These are phyloP conservation scores for Maniola hyperantus DNA, from an alignment of 2,888 invertebrate genomes.

Conservation along the genomic window DNA sequence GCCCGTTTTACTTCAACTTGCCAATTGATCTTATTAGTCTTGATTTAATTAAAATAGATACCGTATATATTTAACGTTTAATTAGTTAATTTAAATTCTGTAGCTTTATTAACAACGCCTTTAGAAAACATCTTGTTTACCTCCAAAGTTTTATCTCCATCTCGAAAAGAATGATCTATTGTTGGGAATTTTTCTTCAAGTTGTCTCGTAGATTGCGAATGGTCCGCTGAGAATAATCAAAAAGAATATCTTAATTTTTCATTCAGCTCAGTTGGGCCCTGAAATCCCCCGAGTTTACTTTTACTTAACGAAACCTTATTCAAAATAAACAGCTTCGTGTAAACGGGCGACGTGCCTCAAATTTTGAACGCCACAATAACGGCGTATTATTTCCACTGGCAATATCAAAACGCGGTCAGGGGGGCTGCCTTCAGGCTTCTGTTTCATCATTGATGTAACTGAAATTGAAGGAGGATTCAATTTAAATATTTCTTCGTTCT, in stretches of 20 bases:
- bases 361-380: conserved; percentile 63
- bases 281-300: conserved; percentile 68
- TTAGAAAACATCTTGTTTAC: conserved; percentile 22
- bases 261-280: conserved; percentile 63
- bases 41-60: conserved; percentile 20
- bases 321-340: conserved; percentile 78
- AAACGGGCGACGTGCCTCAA: conserved; percentile 73
- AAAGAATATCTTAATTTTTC: conserved; percentile 73
- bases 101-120: not conserved
- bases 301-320: conserved; percentile 78
- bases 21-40: conserved; percentile 31
- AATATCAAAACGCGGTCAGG: conserved; percentile 55
- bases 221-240: conserved; percentile 28
- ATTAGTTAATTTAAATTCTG: conserved; percentile 16
- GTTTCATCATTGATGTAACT: conserved; percentile 33
- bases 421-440: conserved; percentile 32
- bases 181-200: conserved; percentile 14
- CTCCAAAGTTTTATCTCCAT: conserved; percentile 15
- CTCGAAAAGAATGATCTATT: conserved; percentile 26
- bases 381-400: conserved; percentile 65
- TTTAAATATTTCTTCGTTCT: conserved; percentile 24
- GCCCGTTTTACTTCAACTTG: conserved; percentile 26
- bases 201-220: conserved; percentile 20
- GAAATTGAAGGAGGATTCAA: conserved; percentile 28
- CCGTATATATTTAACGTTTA: conserved; percentile 9